Percentiles rank a stretch among this genome's conserved stretches.
Conservation (phyloP, 2,888 invertebrate genomes). For the Magallana nippona region DNA sequence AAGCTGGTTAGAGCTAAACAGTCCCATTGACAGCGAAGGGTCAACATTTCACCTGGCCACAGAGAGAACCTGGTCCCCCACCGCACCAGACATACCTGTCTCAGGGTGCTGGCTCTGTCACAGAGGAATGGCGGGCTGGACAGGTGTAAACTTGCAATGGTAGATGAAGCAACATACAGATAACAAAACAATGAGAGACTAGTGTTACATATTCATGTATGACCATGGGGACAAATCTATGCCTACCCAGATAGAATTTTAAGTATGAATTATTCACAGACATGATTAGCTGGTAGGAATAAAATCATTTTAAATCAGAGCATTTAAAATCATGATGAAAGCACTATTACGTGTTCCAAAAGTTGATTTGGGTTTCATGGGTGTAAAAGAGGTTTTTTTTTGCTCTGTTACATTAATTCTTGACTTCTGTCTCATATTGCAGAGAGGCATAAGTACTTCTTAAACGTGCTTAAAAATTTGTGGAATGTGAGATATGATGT, state of each 20-base stretch:
- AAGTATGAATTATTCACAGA: too few relatives aligned
- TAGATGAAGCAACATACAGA: neutral
- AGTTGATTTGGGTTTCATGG: too few relatives aligned
- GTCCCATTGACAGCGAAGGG: neutral
- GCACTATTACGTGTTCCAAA: too few relatives aligned
- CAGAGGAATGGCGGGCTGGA: neutral
- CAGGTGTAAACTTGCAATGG: neutral
- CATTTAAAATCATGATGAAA: too few relatives aligned
- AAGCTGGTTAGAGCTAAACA: constrained; percentile 1
- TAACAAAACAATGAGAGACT: too few relatives aligned
- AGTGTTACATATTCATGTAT: too few relatives aligned
- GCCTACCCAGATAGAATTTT: too few relatives aligned
- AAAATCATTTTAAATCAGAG: too few relatives aligned
- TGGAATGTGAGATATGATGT: neutral
- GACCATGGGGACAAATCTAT: too few relatives aligned
- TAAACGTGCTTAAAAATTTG: neutral
- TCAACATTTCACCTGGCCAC: neutral
- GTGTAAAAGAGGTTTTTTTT: too few relatives aligned
- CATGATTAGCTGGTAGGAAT: too few relatives aligned
- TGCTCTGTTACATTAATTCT: too few relatives aligned
- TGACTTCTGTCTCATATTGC: neutral
- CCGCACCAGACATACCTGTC: neutral
- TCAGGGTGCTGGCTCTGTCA: neutral
- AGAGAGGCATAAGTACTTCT: neutral
- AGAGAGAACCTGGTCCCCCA: neutral